A percentile compares a stretch with the other conserved stretches of the same genome.
Conservation (phyloP, 2,888 invertebrate genomes). For the Atherix ibis region DNA sequence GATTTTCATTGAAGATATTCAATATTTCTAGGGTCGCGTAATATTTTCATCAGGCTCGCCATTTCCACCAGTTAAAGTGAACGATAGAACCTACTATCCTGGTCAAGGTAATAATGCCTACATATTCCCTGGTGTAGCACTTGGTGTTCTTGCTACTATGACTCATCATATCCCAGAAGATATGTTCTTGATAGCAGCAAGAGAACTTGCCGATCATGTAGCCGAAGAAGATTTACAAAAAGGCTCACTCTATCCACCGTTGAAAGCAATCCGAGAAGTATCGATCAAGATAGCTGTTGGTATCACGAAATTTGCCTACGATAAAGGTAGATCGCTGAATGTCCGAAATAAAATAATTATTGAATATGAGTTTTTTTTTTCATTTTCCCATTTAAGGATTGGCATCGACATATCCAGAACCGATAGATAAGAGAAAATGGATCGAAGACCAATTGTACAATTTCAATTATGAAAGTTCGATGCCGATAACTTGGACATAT, state of each 20-base stretch:
- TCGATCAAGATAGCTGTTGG: constrained; percentile 80
- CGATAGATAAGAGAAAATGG: constrained; percentile 55
- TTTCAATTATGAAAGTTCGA: constrained; percentile 59
- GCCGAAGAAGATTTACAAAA: constrained; percentile 61
- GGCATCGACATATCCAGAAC: constrained; percentile 76
- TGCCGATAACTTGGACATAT: constrained; percentile 57
- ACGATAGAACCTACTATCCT: constrained; percentile 67
- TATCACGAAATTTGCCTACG: constrained; percentile 79
- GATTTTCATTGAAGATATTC: constrained; percentile 2
- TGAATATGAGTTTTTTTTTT: not conserved
- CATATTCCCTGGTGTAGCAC: constrained; percentile 90
- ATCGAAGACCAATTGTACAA: constrained; percentile 61
- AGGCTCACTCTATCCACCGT: constrained; percentile 88
- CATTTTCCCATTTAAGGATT: constrained; percentile 38
- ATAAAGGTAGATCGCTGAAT: constrained; percentile 53
- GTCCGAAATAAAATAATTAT: constrained; percentile 2
- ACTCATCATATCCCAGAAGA: constrained; percentile 88
- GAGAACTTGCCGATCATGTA: constrained; percentile 68
- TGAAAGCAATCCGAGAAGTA: constrained; percentile 66
- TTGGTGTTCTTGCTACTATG: constrained; percentile 84
- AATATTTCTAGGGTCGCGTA: constrained; percentile 58
- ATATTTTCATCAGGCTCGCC: constrained; percentile 95
- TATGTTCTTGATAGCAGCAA: constrained; percentile 88
- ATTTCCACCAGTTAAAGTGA: constrained; percentile 67
- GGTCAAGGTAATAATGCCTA: constrained; percentile 98